Percentiles rank a stretch among this genome's conserved stretches.
phyloP scores from a whole-genome alignment of 2,113 vertebrate species.

The Hippocampus abdominalis region DNA sequence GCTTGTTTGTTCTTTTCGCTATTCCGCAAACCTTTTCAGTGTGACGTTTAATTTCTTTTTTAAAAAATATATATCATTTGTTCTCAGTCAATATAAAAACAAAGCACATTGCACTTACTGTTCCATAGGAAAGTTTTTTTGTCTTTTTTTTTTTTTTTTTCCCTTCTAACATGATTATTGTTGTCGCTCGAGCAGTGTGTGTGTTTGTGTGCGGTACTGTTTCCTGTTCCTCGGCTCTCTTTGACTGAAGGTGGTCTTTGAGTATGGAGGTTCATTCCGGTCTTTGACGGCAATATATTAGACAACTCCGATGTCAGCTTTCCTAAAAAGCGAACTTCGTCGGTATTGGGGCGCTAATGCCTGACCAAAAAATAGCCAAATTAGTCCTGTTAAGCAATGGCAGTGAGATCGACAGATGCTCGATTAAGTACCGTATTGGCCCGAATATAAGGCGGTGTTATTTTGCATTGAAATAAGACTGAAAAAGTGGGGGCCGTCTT shows the following conservation, averaged over 20 bases:
- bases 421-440: conserved; percentile 13
- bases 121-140: conserved; percentile 82
- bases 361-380: conserved; percentile 34
- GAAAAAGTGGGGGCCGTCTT: too few relatives aligned
- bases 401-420: conserved; percentile 41
- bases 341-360: conserved; percentile 23
- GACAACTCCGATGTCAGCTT: conserved; percentile 49
- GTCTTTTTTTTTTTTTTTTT: conserved; percentile 71
- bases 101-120: conserved; percentile 83
- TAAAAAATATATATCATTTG: conserved; percentile 85
- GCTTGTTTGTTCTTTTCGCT: conserved; percentile 72
- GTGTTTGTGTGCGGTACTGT: conserved; percentile 49
- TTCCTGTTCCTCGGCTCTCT: conserved; percentile 73
- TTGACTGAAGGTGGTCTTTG: conserved; percentile 53
- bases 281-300: conserved; percentile 38
- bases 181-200: conserved; percentile 77
- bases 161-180: conserved; percentile 76
- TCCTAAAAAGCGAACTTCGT: conserved; percentile 39
- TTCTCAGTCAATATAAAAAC: conserved; percentile 85
- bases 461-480: too few relatives aligned
- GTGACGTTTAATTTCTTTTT: conserved; percentile 81
- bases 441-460: too few relatives aligned
- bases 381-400: conserved; percentile 27
- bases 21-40: conserved; percentile 77
- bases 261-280: conserved; percentile 42